A percentile compares a stretch with the other conserved stretches of the same genome.
phyloP scores from a whole-genome alignment of 2,888 invertebrate species.

The Isoperla grammatica region DNA sequence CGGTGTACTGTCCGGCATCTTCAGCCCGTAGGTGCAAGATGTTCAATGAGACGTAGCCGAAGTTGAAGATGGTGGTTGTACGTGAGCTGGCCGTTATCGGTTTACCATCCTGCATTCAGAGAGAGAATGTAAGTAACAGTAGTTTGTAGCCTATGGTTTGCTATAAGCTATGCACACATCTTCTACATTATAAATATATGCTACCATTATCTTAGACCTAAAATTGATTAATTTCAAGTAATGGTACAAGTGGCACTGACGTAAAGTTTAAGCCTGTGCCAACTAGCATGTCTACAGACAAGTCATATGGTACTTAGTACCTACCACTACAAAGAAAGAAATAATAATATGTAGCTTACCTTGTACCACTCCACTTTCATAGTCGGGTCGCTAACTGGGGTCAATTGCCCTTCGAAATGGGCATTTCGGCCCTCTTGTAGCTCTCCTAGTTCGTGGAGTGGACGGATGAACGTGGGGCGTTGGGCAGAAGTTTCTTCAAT shows the following conservation, averaged over 20 bases:
- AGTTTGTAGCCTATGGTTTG: no score
- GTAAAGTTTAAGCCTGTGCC: no score
- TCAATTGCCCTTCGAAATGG: constrained; percentile 88
- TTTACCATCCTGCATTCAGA: constrained; percentile 62
- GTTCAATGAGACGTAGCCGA: constrained; percentile 97
- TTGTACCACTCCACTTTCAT: constrained; percentile 96
- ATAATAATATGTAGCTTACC: no score
- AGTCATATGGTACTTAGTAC: no score
- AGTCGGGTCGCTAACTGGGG: constrained; percentile 86
- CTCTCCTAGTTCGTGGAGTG: constrained; percentile 78
- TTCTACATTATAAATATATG: no score
- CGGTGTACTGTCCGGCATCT: constrained; percentile 93
- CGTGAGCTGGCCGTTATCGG: constrained; percentile 95
- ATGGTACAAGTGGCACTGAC: no score
- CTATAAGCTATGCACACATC: no score
- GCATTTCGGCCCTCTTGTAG: constrained; percentile 86
- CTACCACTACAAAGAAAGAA: no score
- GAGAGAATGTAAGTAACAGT: no score
- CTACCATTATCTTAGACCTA: no score
- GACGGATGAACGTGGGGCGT: constrained; percentile 82
- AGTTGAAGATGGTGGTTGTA: constrained; percentile 96
- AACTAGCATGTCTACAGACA: no score
- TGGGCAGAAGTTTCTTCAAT: constrained; percentile 75
- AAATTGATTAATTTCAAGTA: no score
- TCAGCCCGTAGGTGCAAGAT: constrained; percentile 98